These are phyloP conservation scores for Montipora efflorescens DNA, from an alignment of 64 coral and sea anemone species.

Conservation along the genomic window DNA sequence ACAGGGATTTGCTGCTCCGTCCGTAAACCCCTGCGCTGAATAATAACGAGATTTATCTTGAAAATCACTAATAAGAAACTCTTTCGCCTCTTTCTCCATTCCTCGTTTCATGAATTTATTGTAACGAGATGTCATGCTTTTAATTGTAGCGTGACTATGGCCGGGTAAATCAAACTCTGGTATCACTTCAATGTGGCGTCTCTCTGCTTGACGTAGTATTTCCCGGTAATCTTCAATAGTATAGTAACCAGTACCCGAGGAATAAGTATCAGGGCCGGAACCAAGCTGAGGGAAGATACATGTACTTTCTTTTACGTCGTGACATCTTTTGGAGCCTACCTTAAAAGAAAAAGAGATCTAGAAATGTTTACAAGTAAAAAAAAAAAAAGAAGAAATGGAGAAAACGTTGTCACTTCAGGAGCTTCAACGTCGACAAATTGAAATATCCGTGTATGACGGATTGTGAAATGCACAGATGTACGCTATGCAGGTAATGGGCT, in stretches of 20 bases:
- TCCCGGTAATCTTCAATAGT: conserved; percentile 71
- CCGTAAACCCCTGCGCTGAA: conserved; percentile 65
- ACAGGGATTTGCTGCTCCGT: conserved; percentile 67
- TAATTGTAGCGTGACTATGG: conserved; percentile 70
- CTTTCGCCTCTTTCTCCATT: conserved; percentile 17
- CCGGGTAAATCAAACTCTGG: conserved; percentile 87
- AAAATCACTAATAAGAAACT: conserved; percentile 59
- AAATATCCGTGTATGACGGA: too few relatives aligned
- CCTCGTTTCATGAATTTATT: conserved; percentile 42
- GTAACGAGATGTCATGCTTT: conserved; percentile 69
- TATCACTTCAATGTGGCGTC: conserved; percentile 75
- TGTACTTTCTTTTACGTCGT: conserved; percentile 52
- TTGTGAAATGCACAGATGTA: too few relatives aligned
- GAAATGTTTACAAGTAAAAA: neutral
- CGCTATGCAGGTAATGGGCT: too few relatives aligned
- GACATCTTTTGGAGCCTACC: conserved; percentile 68
- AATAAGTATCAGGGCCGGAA: conserved; percentile 69
- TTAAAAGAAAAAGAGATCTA: neutral
- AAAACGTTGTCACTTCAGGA: too few relatives aligned
- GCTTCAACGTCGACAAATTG: too few relatives aligned
- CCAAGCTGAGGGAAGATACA: conserved; percentile 76
- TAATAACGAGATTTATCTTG: conserved; percentile 69
- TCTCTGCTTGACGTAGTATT: conserved; percentile 56
- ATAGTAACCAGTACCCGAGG: conserved; percentile 60
- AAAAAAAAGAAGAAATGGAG: neutral